phyloP scores from a whole-genome alignment of 2,797 vertebrate species.

The Menidia menidia region DNA sequence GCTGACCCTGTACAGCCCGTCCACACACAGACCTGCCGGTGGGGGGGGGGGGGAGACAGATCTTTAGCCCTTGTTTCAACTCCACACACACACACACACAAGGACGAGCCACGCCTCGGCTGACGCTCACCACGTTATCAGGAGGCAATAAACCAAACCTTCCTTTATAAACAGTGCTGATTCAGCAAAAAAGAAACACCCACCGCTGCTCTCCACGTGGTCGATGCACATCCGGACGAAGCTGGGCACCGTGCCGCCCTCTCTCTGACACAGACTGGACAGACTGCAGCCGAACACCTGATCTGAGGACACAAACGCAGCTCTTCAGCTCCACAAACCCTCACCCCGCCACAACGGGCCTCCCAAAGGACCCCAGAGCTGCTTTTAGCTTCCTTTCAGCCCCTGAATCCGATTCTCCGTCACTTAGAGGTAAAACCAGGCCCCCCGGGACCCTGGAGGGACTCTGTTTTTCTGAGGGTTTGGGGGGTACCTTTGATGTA shows the following conservation, averaged over 20 bases:
- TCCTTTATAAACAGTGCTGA: too few species aligned
- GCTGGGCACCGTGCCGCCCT: conserved; percentile 89
- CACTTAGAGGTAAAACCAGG: too few species aligned
- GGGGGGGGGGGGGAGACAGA: too few species aligned
- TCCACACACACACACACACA: neutral
- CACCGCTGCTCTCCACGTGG: conserved; percentile 93
- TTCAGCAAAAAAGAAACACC: conserved; percentile 30
- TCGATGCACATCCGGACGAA: conserved; percentile 96
- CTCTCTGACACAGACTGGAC: conserved; percentile 91
- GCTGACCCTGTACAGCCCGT: conserved; percentile 96
- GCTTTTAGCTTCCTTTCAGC: too few species aligned
- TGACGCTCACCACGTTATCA: neutral
- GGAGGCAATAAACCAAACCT: neutral
- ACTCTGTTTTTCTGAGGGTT: neutral
- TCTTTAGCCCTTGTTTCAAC: too few species aligned
- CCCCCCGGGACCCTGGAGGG: too few species aligned
- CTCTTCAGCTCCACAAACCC: neutral
- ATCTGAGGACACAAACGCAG: conserved; percentile 79
- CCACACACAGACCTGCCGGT: conserved; percentile 87
- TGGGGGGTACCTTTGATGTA: conserved; percentile 90
- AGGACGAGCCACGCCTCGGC: neutral
- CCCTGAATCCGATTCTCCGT: too few species aligned
- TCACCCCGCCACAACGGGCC: too few species aligned
- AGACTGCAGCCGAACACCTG: conserved; percentile 97
- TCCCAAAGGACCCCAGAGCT: too few species aligned